Evolutionary conservation across 2,113 vertebrate species (phyloP).

Genomic region (Rynchops niger): DNA sequence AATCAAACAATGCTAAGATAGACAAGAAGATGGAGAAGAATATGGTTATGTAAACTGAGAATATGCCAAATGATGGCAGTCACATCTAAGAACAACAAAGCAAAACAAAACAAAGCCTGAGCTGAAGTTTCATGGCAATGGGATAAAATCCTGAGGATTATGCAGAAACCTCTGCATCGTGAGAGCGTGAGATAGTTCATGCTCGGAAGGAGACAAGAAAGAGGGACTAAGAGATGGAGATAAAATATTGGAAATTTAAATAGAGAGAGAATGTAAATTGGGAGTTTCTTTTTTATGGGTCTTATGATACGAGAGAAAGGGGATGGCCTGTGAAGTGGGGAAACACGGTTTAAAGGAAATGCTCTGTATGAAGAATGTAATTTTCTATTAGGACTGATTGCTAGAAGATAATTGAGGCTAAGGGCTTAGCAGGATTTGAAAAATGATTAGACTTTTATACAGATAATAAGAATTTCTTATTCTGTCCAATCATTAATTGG

Average conservation of each 20-base stretch:
- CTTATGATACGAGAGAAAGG: background rate
- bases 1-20: background rate
- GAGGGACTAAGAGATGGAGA: background rate
- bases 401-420: background rate
- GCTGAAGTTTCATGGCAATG: fast-evolving
- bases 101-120: background rate
- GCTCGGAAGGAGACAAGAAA: background rate
- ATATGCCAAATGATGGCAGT: background rate
- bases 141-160: background rate
- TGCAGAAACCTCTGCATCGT: background rate
- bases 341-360: background rate
- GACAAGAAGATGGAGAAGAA: background rate
- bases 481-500: background rate
- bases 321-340: background rate
- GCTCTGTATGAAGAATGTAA: background rate
- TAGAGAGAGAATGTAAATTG: background rate
- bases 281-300: background rate
- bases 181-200: background rate
- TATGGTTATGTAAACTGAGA: background rate
- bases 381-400: background rate
- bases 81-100: background rate
- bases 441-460: background rate
- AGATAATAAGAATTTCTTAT: background rate
- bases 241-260: background rate
- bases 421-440: constrained; percentile 2